Evolutionary conservation across 2,888 invertebrate genomes (phyloP).

Genomic region (Xanthorhoe designata): DNA sequence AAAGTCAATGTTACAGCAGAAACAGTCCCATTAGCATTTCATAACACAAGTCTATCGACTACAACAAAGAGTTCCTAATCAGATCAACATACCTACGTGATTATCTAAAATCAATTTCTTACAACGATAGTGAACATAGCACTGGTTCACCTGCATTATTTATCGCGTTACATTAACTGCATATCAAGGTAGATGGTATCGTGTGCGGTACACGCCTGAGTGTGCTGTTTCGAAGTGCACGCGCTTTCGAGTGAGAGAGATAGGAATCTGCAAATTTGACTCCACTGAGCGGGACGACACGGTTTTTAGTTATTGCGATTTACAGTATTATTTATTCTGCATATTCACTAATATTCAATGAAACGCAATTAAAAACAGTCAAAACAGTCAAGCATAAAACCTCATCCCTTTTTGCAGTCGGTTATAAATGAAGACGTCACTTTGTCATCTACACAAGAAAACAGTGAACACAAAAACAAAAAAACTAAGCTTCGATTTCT

Average conservation of each 20-base stretch:
- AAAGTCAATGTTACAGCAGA: no score
- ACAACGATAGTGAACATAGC: constrained; percentile 55
- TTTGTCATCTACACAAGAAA: no score
- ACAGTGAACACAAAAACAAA: no score
- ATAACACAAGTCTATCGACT: neutral
- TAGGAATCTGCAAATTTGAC: constrained; percentile 62
- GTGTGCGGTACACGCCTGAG: constrained; percentile 68
- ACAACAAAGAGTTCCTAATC: neutral
- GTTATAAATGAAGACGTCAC: no score
- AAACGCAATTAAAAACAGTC: no score
- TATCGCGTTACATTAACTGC: constrained; percentile 81
- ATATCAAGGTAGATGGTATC: constrained; percentile 81
- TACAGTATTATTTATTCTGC: neutral
- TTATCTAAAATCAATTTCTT: constrained; percentile 72
- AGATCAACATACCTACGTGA: constrained; percentile 5
- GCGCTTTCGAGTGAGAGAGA: constrained; percentile 75
- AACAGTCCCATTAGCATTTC: no score
- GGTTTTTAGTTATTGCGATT: neutral
- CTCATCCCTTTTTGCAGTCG: no score
- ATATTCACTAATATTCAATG: no score
- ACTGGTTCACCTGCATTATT: constrained; percentile 76
- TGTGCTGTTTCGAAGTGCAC: constrained; percentile 68
- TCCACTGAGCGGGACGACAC: constrained; percentile 55
- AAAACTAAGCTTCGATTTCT: no score
- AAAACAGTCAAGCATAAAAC: no score